Base-by-base conservation (phyloP, 2,113 vertebrate species). In the Pavo muticus region DNA sequence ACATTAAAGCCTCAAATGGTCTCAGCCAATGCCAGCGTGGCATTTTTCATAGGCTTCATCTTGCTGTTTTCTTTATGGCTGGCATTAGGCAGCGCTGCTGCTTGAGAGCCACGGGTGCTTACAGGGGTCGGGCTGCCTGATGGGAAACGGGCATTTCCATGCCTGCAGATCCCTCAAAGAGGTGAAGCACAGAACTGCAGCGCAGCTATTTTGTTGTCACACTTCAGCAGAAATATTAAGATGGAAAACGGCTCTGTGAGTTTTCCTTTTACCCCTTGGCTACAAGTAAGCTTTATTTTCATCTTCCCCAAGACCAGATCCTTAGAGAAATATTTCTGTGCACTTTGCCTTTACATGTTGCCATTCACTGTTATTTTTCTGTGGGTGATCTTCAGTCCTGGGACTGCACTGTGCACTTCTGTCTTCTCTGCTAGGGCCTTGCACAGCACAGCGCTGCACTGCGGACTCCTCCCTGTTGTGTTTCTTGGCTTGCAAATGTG, bases 61-160 rank as follows among this genome's bases (percentile, higher is more conserved):
- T 84, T 40, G 54, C 6, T 29, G 30, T 84, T 70, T 5, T 25
- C 32, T 32, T 87, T 68, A 65, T 61, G 59, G 60, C 37, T 78
- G 91, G 48, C 8, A 73, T 70, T 63, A 14, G 63, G 56, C 45
- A 54, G 12, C 64, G 73, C 45, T 69, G 14, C 16, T 71, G 81
- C 59, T 70, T 35, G 17, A 87, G 92, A 90, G 91, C 90, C 67
- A 21, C 64, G 59, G 30, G 9, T 94, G 90, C 94, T 97, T 95
- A 29, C 1, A 86, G 94, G 48, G 91, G 39, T 92, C 60, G 3
- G 37, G 37, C 59, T 95, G 76, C 91, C 84, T 94, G 63, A 77
- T 44, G 48, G 88, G 92, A 89, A 91, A 52, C 90, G 94, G 96
- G 84, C 59, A 91, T 86, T 65, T 65, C 75, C 71, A 27, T 90